Conservation (phyloP, 2,113 vertebrate genomes). For the Lepus americanus region DNA sequence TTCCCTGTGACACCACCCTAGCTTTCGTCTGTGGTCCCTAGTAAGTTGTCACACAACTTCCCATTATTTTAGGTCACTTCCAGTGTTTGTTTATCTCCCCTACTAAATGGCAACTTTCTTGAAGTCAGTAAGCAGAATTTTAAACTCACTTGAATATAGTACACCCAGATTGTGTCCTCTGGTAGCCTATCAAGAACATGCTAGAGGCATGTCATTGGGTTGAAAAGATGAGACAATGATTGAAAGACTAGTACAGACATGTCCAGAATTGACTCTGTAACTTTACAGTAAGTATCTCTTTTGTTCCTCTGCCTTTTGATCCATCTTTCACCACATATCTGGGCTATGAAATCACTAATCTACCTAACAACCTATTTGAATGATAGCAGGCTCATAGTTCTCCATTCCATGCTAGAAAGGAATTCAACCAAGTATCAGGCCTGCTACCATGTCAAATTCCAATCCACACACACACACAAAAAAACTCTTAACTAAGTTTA, state of each 20-base stretch:
- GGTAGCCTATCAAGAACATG: not conserved
- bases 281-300: not conserved
- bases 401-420: not conserved
- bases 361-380: not conserved
- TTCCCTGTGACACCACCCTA: slow-evolving; percentile 21
- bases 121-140: not conserved
- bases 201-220: not conserved
- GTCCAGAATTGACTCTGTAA: not conserved
- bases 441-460: not conserved
- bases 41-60: not conserved
- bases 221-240: not conserved
- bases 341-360: slow-evolving; percentile 10
- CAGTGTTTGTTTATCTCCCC: not conserved
- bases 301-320: not conserved
- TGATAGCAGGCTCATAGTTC: not conserved
- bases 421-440: not conserved
- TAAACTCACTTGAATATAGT: not conserved
- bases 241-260: not conserved
- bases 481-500: not conserved
- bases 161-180: not conserved
- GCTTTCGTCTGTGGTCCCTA: not conserved
- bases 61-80: not conserved
- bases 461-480: no score
- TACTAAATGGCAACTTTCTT: not conserved
- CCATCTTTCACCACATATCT: not conserved